A percentile compares a stretch with the other conserved stretches of the same genome.
These are phyloP conservation scores for Palythoa heliodiscus DNA, from an alignment of 92 coral and sea anemone genomes.

Conservation along the genomic window DNA sequence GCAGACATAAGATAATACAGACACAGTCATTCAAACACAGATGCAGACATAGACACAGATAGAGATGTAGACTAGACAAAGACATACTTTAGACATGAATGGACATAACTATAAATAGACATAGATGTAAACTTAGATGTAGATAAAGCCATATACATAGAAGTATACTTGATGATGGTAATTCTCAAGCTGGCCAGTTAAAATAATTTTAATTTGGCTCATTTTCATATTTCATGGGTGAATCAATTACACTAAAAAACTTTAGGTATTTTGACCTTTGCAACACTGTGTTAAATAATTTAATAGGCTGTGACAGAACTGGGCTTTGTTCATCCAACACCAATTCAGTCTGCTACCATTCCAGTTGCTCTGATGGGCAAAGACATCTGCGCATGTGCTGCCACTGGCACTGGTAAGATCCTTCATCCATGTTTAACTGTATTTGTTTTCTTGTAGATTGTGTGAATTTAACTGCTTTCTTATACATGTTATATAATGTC, in stretches of 20 bases:
- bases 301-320: conserved; percentile 88
- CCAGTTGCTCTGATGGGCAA: conserved; percentile 99
- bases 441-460: not conserved
- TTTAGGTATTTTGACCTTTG: not conserved
- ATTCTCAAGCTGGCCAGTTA: no score
- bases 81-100: no score
- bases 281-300: not conserved
- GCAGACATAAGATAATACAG: no score
- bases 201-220: no score
- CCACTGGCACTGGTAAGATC: conserved; percentile 93
- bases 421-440: not conserved
- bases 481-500: not conserved
- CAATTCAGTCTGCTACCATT: conserved; percentile 91
- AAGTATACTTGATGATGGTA: no score
- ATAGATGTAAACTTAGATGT: no score
- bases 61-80: no score
- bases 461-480: not conserved
- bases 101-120: no score
- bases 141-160: no score
- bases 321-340: conserved; percentile 92
- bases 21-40: no score
- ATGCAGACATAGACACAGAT: no score
- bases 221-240: not conserved
- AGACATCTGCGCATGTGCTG: conserved; percentile 98
- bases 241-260: not conserved